Evolutionary conservation across 2,797 vertebrate genomes (phyloP), one percentile per base, ranked within the genome.

Genomic region (Melanotaenia maccullochi): DNA sequence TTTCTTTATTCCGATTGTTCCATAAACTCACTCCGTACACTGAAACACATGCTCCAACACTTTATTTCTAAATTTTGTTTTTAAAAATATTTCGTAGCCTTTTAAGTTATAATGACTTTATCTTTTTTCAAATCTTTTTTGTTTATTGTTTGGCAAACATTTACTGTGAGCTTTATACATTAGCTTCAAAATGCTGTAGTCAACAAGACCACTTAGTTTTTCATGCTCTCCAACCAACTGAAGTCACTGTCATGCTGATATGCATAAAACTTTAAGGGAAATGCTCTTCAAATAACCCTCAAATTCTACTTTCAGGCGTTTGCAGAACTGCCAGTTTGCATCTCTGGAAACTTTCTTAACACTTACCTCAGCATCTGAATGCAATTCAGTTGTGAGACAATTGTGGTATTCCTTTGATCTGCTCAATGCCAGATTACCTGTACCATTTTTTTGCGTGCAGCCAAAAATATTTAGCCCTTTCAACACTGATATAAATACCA

Each of bases 241-340:
- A 38, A 38, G 11, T 38, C 36, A 38, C 36, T 38, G 36, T 38
- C 36, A 38, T 38, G 11, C 11, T 13, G 36, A 2, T 13, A 38
- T 12, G 36, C 36, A 13, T 38, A 13, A 38, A 13, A 38, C 36
- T 38, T 38, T 38, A 12, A 38, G 36, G 36, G 24, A 47, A n/a
- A 47, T 47, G 18, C 8, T 64, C 61, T 71, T 60, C 33, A 28
- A 32, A 14, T 42, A 54, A 54, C 42, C n/a, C 20, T 60, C 13
- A 57, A 42, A 60, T 6, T 47, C 0, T 38, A 25, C 0, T 61
- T 35, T 9, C 22, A 0, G 7, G 4, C 25, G 22, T 67, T 56
- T 49, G 38, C n/a, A 42, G 32, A 68, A 22, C 20, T 33, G 35
- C 35, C n/a, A 66, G 61, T 70, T 71, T 73, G n/a, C 30, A 71